Evolutionary conservation across 2,797 vertebrate species (phyloP).

Genomic region (Menidia menidia): DNA sequence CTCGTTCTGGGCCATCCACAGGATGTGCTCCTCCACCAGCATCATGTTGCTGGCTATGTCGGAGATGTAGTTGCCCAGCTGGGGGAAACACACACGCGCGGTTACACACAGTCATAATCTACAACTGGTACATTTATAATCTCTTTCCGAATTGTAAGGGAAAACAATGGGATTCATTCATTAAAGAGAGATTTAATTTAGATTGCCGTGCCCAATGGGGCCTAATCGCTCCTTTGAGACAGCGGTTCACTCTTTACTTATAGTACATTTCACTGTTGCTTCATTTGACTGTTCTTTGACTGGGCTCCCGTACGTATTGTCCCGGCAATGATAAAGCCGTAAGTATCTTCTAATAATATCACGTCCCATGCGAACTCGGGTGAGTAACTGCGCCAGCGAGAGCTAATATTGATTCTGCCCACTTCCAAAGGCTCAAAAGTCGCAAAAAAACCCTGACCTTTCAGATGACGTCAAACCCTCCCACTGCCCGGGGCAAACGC

Average conservation of each 20-base stretch:
- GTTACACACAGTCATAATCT: slow-evolving; percentile 48
- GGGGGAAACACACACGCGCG: slow-evolving; percentile 36
- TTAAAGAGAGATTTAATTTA: slow-evolving; percentile 83
- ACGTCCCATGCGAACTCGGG: slow-evolving; percentile 48
- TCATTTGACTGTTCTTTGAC: slow-evolving; percentile 57
- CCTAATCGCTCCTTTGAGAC: slow-evolving; percentile 71
- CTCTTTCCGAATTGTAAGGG: slow-evolving; percentile 62
- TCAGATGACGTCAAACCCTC: slow-evolving; percentile 25
- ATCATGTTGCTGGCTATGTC: slow-evolving; percentile 93
- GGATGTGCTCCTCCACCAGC: slow-evolving; percentile 89
- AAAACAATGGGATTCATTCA: slow-evolving; percentile 73
- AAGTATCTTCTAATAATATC: slow-evolving; percentile 59
- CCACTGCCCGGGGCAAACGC: slow-evolving; percentile 21
- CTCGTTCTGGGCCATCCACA: slow-evolving; percentile 94
- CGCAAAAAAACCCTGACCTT: slow-evolving; percentile 44
- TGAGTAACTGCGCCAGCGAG: slow-evolving; percentile 57
- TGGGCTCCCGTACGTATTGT: slow-evolving; percentile 56
- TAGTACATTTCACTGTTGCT: slow-evolving; percentile 71
- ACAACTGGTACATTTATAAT: slow-evolving; percentile 74
- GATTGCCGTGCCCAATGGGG: slow-evolving; percentile 72
- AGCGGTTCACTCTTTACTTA: slow-evolving; percentile 74
- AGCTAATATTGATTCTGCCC: slow-evolving; percentile 58
- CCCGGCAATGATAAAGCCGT: slow-evolving; percentile 54
- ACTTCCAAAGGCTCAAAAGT: slow-evolving; percentile 41
- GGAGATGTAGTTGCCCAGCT: slow-evolving; percentile 87